These are phyloP conservation scores for Stictonetta naevosa DNA, from an alignment of 2,113 vertebrate species.

Conservation along the genomic window DNA sequence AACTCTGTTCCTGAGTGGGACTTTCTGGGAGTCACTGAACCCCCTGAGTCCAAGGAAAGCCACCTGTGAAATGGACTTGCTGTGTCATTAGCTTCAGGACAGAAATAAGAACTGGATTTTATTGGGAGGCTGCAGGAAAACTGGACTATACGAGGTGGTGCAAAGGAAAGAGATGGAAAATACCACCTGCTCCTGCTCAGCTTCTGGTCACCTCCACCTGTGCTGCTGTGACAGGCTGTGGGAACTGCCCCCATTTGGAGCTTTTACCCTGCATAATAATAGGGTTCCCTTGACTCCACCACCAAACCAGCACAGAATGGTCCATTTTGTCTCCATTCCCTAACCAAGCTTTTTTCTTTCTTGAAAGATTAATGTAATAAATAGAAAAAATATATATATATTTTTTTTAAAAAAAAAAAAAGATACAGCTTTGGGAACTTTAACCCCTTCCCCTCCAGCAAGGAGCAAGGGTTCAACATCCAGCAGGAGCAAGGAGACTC, in stretches of 20 bases:
- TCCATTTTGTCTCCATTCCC: neutral
- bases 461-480: neutral
- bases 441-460: neutral
- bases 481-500: neutral
- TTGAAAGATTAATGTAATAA: neutral
- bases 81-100: neutral
- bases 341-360: neutral
- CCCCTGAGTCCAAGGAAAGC: accelerated
- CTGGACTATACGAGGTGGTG: accelerated
- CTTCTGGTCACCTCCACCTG: neutral
- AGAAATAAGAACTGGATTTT: neutral
- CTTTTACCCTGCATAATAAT: accelerated
- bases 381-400: neutral
- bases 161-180: neutral
- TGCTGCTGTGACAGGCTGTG: neutral
- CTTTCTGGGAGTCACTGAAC: neutral
- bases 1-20: neutral
- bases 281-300: too few species aligned
- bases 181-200: neutral
- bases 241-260: neutral
- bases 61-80: neutral
- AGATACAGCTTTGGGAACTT: neutral
- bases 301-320: neutral
- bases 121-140: neutral
- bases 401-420: neutral